Percentiles rank a stretch among this genome's conserved stretches.
These are phyloP conservation scores for Anser brachyrhynchus DNA, from an alignment of 2,113 vertebrate species.

Conservation along the genomic window DNA sequence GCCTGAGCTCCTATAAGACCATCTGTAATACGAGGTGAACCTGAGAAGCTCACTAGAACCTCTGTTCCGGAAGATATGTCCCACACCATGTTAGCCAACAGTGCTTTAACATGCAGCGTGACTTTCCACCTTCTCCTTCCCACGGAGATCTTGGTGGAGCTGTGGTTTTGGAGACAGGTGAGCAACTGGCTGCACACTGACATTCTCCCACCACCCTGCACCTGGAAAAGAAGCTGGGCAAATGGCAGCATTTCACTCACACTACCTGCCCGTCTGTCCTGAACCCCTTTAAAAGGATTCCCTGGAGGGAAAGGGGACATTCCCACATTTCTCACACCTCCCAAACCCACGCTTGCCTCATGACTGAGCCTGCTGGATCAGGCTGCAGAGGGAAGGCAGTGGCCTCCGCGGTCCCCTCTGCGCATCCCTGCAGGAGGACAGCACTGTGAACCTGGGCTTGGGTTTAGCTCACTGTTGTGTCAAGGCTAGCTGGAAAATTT, in stretches of 20 bases:
- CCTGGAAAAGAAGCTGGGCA: not conserved
- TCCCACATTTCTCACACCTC: not conserved
- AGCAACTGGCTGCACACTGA: not conserved
- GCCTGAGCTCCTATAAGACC: not conserved
- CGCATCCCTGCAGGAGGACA: not conserved
- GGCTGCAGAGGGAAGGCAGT: not conserved
- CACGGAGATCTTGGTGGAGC: not conserved
- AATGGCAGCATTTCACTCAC: not conserved
- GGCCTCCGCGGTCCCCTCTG: rapidly evolving
- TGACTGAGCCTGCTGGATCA: rapidly evolving
- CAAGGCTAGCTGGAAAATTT: not conserved
- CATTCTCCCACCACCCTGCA: not conserved
- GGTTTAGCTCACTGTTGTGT: not conserved
- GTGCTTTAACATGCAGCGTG: not conserved
- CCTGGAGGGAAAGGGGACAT: not conserved
- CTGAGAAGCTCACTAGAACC: not conserved
- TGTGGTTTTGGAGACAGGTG: not conserved
- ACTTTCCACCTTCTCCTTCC: not conserved
- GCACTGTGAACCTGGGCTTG: not conserved
- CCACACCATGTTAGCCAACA: not conserved
- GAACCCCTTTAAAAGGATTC: not conserved
- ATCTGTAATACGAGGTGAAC: not conserved
- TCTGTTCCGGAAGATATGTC: not conserved
- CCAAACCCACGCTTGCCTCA: not conserved
- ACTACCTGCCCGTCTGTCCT: rapidly evolving